These are phyloP conservation scores for Meloidogyne floridensis DNA, from an alignment of 1,140 invertebrate species.

Conservation along the genomic window DNA sequence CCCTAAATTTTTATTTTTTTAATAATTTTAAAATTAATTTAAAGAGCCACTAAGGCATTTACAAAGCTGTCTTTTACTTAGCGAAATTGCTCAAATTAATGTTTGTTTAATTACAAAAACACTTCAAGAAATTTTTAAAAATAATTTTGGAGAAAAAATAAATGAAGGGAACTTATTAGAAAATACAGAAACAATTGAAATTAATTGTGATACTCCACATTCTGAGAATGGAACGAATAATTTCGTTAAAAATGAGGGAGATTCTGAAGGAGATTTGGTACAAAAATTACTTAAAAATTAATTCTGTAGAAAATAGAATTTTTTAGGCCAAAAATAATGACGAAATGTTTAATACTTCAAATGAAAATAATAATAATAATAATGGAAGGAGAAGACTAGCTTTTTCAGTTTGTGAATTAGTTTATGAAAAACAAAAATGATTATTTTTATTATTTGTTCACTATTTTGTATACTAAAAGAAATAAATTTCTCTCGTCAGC, in stretches of 20 bases:
- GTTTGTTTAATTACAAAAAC: background rate
- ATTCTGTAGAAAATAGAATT: background rate
- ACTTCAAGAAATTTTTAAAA: background rate
- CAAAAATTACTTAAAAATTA: background rate
- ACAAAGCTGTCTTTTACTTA: slow-evolving; percentile 10
- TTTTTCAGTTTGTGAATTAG: background rate
- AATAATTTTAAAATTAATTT: background rate
- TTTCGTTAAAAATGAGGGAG: background rate
- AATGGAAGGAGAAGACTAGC: background rate
- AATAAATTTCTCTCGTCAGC: background rate
- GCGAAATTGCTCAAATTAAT: slow-evolving; percentile 13
- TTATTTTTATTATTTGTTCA: background rate
- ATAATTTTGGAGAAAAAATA: background rate
- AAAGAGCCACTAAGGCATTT: slow-evolving; percentile 17
- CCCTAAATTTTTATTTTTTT: background rate
- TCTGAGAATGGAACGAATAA: background rate
- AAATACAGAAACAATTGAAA: background rate
- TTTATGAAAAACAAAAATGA: background rate
- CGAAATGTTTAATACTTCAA: background rate
- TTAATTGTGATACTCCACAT: background rate
- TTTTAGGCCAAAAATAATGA: background rate
- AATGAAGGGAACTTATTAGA: background rate
- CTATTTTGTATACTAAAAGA: background rate
- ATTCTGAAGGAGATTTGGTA: background rate
- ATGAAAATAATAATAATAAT: background rate